These are phyloP conservation scores for Leptopilina clavipes DNA, from an alignment of 1,140 invertebrate species.

Conservation along the genomic window DNA sequence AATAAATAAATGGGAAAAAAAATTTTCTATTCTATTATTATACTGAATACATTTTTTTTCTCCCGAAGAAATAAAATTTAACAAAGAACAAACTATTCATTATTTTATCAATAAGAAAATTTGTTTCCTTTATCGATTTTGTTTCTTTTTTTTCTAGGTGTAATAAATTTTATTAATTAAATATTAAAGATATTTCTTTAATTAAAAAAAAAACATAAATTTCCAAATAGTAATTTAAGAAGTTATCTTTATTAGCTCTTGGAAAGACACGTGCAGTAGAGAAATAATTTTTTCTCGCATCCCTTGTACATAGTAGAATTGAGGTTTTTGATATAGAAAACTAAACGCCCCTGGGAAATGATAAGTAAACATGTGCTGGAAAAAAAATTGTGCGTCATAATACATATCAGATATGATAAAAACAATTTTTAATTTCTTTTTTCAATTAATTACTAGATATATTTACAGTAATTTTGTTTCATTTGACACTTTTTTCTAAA, in stretches of 20 bases:
- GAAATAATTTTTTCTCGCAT: neutral
- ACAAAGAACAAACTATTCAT: too few species aligned
- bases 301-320: neutral
- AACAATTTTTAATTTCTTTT: neutral
- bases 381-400: conserved; percentile 12
- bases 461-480: too few species aligned
- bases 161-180: too few species aligned
- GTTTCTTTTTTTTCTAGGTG: too few species aligned
- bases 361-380: neutral
- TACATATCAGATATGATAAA: neutral
- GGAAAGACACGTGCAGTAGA: neutral
- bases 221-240: neutral
- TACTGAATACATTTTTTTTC: too few species aligned
- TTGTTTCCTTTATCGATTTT: too few species aligned
- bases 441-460: neutral
- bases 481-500: neutral
- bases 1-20: neutral
- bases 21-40: too few species aligned
- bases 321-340: neutral
- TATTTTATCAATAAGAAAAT: too few species aligned
- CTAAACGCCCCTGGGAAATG: conserved; percentile 11
- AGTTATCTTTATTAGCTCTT: conserved; percentile 3
- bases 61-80: too few species aligned
- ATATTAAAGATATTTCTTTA: too few species aligned
- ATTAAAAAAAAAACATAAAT: too few species aligned